phyloP scores from a whole-genome alignment of 1,140 invertebrate species.

The Drosophila baimaii region DNA sequence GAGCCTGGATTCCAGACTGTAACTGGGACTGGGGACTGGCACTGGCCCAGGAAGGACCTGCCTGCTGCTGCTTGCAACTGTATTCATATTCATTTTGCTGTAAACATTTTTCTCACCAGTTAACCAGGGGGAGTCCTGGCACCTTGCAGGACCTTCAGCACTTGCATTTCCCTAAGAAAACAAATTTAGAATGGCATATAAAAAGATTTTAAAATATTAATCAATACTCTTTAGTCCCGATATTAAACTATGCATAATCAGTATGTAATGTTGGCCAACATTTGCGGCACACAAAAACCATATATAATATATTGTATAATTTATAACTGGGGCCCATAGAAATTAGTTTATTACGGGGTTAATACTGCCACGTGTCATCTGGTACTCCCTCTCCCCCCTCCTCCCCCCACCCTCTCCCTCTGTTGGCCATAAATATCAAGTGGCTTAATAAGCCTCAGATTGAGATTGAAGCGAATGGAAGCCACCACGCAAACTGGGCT shows the following conservation, averaged over 20 bases:
- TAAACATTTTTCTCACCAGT: constrained; percentile 34
- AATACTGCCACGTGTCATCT: constrained; percentile 4
- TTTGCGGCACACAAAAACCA: background rate
- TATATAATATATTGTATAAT: background rate
- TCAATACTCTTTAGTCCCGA: background rate
- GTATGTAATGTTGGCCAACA: background rate
- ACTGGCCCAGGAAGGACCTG: background rate
- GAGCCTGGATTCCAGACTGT: too few relatives aligned
- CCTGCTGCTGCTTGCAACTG: constrained; percentile 19
- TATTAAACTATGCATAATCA: background rate
- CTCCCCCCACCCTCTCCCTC: constrained; percentile 6
- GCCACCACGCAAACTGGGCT: background rate
- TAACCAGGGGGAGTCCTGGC: too few relatives aligned
- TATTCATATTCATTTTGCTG: constrained; percentile 60
- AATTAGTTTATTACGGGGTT: constrained; percentile 7
- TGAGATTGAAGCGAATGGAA: constrained; percentile 9
- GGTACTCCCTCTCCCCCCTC: background rate
- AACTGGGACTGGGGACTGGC: too few relatives aligned
- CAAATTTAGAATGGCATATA: too few relatives aligned
- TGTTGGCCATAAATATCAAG: constrained; percentile 62
- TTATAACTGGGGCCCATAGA: background rate
- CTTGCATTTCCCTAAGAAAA: too few relatives aligned
- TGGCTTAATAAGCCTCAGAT: constrained; percentile 62
- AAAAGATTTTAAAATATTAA: too few relatives aligned
- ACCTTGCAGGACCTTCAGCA: too few relatives aligned